These are phyloP conservation scores for Morus bassanus DNA, from an alignment of 2,797 vertebrate species.

Conservation along the genomic window DNA sequence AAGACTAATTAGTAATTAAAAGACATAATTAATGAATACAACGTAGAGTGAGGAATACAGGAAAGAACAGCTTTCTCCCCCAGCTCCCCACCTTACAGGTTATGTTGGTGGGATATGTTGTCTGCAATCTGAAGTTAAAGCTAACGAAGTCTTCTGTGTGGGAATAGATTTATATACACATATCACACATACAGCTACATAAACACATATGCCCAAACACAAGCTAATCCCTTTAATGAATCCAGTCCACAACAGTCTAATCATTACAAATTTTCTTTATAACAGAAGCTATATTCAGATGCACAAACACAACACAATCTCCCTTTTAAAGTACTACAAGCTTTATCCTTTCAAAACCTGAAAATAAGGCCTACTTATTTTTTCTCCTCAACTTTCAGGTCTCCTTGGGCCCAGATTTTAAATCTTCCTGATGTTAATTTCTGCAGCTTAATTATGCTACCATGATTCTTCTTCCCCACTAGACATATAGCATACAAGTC, in stretches of 20 bases:
- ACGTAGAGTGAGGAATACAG: background rate
- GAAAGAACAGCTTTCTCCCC: background rate
- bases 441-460: background rate
- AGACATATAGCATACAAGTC: background rate
- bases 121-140: background rate
- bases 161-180: slow-evolving; percentile 15
- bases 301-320: background rate
- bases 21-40: background rate
- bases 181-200: background rate
- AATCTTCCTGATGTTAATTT: background rate
- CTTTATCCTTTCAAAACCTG: background rate
- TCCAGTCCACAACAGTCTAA: background rate
- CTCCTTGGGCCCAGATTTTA: background rate
- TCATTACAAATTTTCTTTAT: background rate
- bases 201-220: slow-evolving; percentile 40
- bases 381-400: background rate
- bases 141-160: background rate
- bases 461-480: background rate
- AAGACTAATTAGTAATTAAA: background rate
- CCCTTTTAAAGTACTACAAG: background rate
- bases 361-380: background rate
- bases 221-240: slow-evolving; percentile 38
- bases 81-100: background rate
- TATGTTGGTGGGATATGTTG: background rate
- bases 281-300: background rate